Evolutionary conservation across 1,140 invertebrate species (phyloP).

Genomic region (Heliconius hermathena): DNA sequence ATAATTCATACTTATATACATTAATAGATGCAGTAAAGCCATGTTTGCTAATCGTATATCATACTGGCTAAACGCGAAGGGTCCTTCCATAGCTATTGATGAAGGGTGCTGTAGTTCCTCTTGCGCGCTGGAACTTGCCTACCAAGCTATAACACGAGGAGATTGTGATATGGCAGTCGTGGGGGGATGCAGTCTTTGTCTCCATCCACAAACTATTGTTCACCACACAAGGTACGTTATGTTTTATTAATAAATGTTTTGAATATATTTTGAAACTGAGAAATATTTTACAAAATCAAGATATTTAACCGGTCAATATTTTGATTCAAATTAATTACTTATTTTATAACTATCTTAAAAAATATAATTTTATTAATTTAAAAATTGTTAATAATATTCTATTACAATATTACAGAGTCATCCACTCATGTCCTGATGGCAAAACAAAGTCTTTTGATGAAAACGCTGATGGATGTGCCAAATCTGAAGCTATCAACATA

Average conservation of each 20-base stretch:
- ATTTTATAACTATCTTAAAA: too few species aligned
- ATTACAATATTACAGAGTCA: slow-evolving; percentile 62
- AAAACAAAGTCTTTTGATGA: slow-evolving; percentile 92
- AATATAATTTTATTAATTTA: too few species aligned
- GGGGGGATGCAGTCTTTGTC: slow-evolving; percentile 90
- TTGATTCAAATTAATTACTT: too few species aligned
- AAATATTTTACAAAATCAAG: too few species aligned
- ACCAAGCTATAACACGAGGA: slow-evolving; percentile 88
- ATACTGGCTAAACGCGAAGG: slow-evolving; percentile 86
- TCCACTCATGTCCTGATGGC: slow-evolving; percentile 86
- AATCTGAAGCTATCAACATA: slow-evolving; percentile 87
- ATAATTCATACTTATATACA: neutral
- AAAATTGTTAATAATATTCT: too few species aligned
- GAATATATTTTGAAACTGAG: too few species aligned
- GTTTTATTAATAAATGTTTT: too few species aligned
- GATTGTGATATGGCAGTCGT: slow-evolving; percentile 94
- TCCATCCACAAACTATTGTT: slow-evolving; percentile 92
- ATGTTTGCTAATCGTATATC: slow-evolving; percentile 84
- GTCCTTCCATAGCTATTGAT: slow-evolving; percentile 92
- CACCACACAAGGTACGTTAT: slow-evolving; percentile 86
- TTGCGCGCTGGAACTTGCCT: slow-evolving; percentile 92
- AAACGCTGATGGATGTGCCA: slow-evolving; percentile 86
- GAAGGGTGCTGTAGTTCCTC: slow-evolving; percentile 95
- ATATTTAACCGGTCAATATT: too few species aligned
- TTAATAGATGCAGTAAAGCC: slow-evolving; percentile 87